These are phyloP conservation scores for Lordiphosa fenestrarum DNA, from an alignment of 2,888 invertebrate genomes.

Conservation along the genomic window DNA sequence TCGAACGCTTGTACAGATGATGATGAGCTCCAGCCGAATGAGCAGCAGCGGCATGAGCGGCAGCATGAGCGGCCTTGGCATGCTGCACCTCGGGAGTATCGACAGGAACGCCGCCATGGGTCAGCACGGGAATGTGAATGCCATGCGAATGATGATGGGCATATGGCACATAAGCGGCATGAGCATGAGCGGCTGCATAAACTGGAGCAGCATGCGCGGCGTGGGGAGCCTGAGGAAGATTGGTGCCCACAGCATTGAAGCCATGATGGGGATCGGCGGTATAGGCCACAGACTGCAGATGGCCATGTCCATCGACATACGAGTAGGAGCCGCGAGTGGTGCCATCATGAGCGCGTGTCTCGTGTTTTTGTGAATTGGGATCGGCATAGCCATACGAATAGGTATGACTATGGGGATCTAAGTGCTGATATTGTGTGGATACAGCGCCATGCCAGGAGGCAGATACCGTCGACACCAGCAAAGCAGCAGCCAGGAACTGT, in stretches of 20 bases:
- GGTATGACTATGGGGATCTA: slow-evolving; percentile 83
- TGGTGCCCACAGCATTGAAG: slow-evolving; percentile 85
- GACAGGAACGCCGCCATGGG: slow-evolving; percentile 79
- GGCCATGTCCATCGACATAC: slow-evolving; percentile 85
- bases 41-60: slow-evolving; percentile 81
- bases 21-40: slow-evolving; percentile 78
- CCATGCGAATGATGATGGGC: slow-evolving; percentile 63
- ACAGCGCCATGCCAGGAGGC: slow-evolving; percentile 79
- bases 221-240: slow-evolving; percentile 83
- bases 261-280: slow-evolving; percentile 84
- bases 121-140: slow-evolving; percentile 70
- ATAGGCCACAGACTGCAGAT: slow-evolving; percentile 85
- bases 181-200: slow-evolving; percentile 75
- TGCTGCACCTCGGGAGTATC: slow-evolving; percentile 81
- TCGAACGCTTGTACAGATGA: slow-evolving; percentile 80
- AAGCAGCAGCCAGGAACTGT: slow-evolving; percentile 77
- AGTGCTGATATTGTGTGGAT: slow-evolving; percentile 83
- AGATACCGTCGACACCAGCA: slow-evolving; percentile 78
- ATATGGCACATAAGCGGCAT: slow-evolving; percentile 74
- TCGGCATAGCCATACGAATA: slow-evolving; percentile 85
- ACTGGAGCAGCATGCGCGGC: slow-evolving; percentile 64
- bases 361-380: slow-evolving; percentile 84
- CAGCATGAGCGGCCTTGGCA: slow-evolving; percentile 82
- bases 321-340: slow-evolving; percentile 85
- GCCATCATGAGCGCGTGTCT: slow-evolving; percentile 83